phyloP scores from a whole-genome alignment of 2,797 vertebrate genomes.

The Florisuga fusca region DNA sequence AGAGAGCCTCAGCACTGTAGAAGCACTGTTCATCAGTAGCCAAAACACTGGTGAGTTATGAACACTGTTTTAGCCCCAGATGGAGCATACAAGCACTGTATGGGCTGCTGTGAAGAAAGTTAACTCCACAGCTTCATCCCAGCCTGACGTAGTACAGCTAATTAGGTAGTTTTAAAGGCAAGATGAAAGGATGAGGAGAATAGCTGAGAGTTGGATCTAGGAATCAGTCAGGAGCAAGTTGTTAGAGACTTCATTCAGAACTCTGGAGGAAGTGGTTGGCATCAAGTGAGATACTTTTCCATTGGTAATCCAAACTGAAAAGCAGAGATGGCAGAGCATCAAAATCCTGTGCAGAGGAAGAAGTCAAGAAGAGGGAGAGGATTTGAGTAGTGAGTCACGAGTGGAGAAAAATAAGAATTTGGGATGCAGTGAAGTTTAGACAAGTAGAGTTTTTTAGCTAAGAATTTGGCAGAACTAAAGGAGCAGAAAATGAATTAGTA shows the following conservation, averaged over 20 bases:
- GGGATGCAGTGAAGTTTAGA: background rate
- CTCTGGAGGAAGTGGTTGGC: background rate
- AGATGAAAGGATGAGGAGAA: background rate
- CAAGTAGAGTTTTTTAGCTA: background rate
- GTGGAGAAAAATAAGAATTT: slow-evolving; percentile 3
- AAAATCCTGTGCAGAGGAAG: background rate
- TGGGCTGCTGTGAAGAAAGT: background rate
- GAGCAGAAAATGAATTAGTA: slow-evolving; percentile 58
- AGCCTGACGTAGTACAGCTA: background rate
- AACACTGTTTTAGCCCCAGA: background rate
- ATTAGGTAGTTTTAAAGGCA: background rate
- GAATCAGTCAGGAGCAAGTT: background rate
- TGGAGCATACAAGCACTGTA: background rate
- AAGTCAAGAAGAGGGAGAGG: slow-evolving; percentile 13
- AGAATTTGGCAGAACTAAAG: slow-evolving; percentile 18
- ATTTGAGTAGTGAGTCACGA: slow-evolving; percentile 27
- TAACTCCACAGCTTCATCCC: background rate
- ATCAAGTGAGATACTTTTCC: background rate
- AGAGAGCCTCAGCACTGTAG: background rate
- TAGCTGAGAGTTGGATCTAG: background rate
- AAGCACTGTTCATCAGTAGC: background rate
- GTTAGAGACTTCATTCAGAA: background rate
- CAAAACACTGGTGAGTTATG: background rate
- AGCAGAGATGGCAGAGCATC: slow-evolving; percentile 3
- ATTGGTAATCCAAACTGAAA: background rate